These are phyloP conservation scores for Parazoanthus atlanticus DNA, from an alignment of 92 coral and sea anemone species.

Conservation along the genomic window DNA sequence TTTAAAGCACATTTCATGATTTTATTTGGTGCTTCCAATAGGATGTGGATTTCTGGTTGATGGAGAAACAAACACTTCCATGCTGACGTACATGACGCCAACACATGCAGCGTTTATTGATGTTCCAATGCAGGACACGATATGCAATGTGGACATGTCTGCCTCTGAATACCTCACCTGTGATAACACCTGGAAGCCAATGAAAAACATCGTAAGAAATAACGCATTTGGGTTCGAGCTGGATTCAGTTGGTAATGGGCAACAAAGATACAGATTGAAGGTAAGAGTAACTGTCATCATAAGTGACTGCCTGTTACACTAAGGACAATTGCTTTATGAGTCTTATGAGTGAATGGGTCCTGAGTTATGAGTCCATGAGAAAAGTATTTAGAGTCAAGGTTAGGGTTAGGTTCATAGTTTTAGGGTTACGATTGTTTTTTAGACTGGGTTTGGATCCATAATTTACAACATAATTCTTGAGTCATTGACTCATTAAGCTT, in stretches of 20 bases:
- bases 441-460: no score
- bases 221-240: not conserved
- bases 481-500: no score
- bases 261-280: not conserved
- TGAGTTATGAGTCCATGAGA: no score
- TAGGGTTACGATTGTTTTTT: no score
- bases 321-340: not conserved
- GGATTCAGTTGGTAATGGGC: not conserved
- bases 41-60: constrained; percentile 17
- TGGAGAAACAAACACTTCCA: not conserved
- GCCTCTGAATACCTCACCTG: constrained; percentile 14
- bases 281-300: not conserved
- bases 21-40: not conserved
- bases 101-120: not conserved
- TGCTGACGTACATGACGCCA: not conserved
- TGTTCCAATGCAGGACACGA: not conserved
- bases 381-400: no score
- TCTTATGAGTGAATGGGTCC: not conserved
- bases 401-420: no score
- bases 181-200: constrained; percentile 5
- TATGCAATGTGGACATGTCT: not conserved
- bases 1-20: not conserved
- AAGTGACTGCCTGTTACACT: not conserved
- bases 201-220: not conserved
- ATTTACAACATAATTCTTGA: no score